These are phyloP conservation scores for Pan troglodytes DNA, from an alignment of 2,113 vertebrate genomes.

Conservation along the genomic window NHGRI_mPanTro3-v2.1_pri NC_072403.2:24798501-24799000, in stretches of 20 bases:
- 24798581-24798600: slow-evolving; percentile 82
- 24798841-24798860: slow-evolving; percentile 88
- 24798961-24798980: slow-evolving; percentile 51
- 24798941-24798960: slow-evolving; percentile 62
- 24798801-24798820: slow-evolving; percentile 86
- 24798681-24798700: slow-evolving; percentile 89
- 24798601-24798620: slow-evolving; percentile 82
- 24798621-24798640: slow-evolving; percentile 86
- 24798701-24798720: slow-evolving; percentile 90
- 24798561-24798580: slow-evolving; percentile 85
- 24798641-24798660: slow-evolving; percentile 88
- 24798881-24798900: slow-evolving; percentile 82
- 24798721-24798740: slow-evolving; percentile 90
- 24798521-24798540: slow-evolving; percentile 62
- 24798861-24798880: slow-evolving; percentile 85
- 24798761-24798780: slow-evolving; percentile 91
- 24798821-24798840: slow-evolving; percentile 83
- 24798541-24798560: slow-evolving; percentile 85
- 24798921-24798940: slow-evolving; percentile 73
- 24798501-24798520: slow-evolving; percentile 76
- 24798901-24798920: slow-evolving; percentile 82
- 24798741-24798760: slow-evolving; percentile 88
- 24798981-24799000: slow-evolving; percentile 58
- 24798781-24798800: slow-evolving; percentile 90
- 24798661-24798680: slow-evolving; percentile 86